Evolutionary conservation across 1,140 invertebrate genomes (phyloP).

Genomic region (Arctopsyche grandis): DNA sequence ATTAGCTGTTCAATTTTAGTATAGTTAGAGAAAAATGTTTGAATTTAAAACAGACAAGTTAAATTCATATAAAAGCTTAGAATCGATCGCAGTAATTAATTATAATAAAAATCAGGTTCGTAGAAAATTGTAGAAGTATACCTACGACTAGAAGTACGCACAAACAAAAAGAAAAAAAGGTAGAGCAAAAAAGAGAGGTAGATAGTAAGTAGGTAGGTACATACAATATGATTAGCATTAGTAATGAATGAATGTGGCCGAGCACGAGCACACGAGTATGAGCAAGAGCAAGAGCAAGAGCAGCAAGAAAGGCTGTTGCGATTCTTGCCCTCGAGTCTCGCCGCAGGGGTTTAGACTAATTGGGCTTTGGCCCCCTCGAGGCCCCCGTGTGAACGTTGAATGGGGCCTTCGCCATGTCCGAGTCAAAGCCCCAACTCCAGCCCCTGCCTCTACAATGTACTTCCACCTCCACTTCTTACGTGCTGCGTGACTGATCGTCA

Average conservation of each 20-base stretch:
- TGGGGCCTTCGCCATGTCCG: not conserved
- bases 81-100: too few relatives aligned
- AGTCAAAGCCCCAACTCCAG: too few relatives aligned
- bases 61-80: too few relatives aligned
- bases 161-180: not conserved
- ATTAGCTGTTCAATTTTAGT: too few relatives aligned
- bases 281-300: not conserved
- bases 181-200: not conserved
- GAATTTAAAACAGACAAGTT: too few relatives aligned
- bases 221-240: constrained; percentile 18
- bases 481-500: constrained; percentile 37
- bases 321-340: constrained; percentile 23
- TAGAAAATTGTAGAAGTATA: not conserved
- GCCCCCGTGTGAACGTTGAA: constrained; percentile 39
- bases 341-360: constrained; percentile 44
- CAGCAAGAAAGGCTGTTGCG: constrained; percentile 5
- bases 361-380: constrained; percentile 38
- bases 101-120: too few relatives aligned
- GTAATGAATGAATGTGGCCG: constrained; percentile 14
- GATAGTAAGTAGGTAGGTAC: too few relatives aligned
- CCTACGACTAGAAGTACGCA: not conserved
- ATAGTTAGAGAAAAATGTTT: too few relatives aligned
- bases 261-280: too few relatives aligned
- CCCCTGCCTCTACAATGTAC: too few relatives aligned
- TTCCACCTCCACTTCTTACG: constrained; percentile 9